These are phyloP conservation scores for Phyllotreta cruciferae DNA, from an alignment of 2,888 invertebrate genomes.

Conservation along the genomic window DNA sequence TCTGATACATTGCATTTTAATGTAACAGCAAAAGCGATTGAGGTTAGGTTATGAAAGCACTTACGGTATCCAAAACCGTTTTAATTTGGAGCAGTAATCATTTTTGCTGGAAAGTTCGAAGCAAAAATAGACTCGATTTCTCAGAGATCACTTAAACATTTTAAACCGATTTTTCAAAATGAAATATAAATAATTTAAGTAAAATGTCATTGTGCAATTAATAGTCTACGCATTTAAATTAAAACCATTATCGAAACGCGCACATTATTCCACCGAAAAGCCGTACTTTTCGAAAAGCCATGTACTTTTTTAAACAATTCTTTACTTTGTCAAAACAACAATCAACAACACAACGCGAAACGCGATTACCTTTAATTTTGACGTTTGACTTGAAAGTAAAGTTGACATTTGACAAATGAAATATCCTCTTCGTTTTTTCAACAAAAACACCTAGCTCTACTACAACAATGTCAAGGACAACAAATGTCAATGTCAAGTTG, in stretches of 20 bases:
- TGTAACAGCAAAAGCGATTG: background rate
- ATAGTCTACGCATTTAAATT: background rate
- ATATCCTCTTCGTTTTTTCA: no score
- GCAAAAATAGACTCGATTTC: conserved; percentile 1
- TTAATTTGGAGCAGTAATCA: background rate
- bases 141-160: background rate
- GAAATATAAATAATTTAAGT: conserved; percentile 13
- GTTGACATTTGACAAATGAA: conserved; percentile 1
- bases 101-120: background rate
- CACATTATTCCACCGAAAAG: background rate
- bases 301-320: conserved; percentile 19
- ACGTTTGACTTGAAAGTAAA: background rate
- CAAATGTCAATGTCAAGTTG: no score
- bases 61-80: background rate
- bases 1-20: no score
- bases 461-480: no score
- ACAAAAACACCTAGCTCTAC: no score
- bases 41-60: conserved; percentile 4
- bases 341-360: conserved; percentile 31
- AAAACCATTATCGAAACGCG: background rate
- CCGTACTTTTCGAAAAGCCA: conserved; percentile 16
- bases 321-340: conserved; percentile 25
- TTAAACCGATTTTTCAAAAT: conserved; percentile 21
- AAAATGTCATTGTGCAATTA: conserved; percentile 8
- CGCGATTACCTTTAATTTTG: conserved; percentile 9